A percentile compares a stretch with the other conserved stretches of the same genome.
phyloP scores from a whole-genome alignment of 2,888 invertebrate species.

The Drosophila trichaetosa region DNA sequence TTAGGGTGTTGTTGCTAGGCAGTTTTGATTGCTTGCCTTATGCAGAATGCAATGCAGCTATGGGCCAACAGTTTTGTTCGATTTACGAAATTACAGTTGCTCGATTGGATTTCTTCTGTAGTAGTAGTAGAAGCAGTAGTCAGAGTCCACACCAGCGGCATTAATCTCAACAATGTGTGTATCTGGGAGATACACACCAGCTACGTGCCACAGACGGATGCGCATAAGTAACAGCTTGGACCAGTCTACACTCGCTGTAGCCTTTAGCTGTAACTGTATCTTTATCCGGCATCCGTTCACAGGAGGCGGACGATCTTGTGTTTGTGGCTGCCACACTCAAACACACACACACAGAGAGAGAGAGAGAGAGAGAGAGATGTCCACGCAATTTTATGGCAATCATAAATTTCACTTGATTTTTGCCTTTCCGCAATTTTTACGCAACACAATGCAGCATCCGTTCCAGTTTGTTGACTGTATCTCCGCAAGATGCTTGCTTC shows the following conservation, averaged over 20 bases:
- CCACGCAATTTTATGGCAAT: conserved; percentile 76
- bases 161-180: conserved; percentile 36
- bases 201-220: conserved; percentile 11
- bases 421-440: conserved; percentile 59
- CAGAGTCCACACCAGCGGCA: conserved; percentile 19
- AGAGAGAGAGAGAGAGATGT: conserved; percentile 31
- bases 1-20: conserved; percentile 1
- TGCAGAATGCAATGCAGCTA: conserved; percentile 28
- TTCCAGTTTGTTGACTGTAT: conserved; percentile 34
- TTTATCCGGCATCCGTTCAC: conserved; percentile 23
- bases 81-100: conserved; percentile 66
- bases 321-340: conserved; percentile 6
- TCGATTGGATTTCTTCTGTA: conserved; percentile 67
- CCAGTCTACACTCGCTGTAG: background rate
- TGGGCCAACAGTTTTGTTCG: conserved; percentile 57
- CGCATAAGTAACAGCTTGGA: conserved; percentile 22
- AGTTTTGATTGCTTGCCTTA: conserved; percentile 48
- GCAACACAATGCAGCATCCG: conserved; percentile 64
- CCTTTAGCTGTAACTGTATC: conserved; percentile 3
- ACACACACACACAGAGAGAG: background rate
- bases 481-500: conserved; percentile 36
- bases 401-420: conserved; percentile 77
- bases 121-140: background rate
- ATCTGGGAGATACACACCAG: conserved; percentile 6
- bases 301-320: conserved; percentile 18